Evolutionary conservation across 2,113 vertebrate species (phyloP), one percentile per base, ranked within the genome.

Genomic region (Misgurnus mizolepis): DNA sequence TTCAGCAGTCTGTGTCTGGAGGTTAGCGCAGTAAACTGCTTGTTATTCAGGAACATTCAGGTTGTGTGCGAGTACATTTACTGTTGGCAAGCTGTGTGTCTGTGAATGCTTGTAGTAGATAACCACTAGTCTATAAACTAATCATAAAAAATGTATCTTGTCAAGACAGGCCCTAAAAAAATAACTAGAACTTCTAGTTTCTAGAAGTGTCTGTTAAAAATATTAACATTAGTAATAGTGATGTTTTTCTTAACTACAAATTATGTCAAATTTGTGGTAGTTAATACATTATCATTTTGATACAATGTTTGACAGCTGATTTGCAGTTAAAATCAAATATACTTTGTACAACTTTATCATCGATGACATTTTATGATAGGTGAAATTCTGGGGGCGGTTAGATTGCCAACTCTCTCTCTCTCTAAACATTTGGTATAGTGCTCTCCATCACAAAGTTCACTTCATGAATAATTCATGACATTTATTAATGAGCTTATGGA

Each of bases 401-500:
- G 43, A 34, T 12, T 2, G 45, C 72, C 72, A 75, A 62, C 71
- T 73, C 43, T 60, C 53, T 43, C 71, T 34, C 27, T 74, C 45
- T 61, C 47, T 70, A 79, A 71, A 78, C 18, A 61, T 61, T 45
- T 50, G n/a, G 45, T 78, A 72, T 82, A 70, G 66, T 55, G 22
- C 67, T 34, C 50, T 40, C 75, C n/a, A 56, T 78, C 74, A 60
- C 56, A 80, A 84, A 67, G 43, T 61, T 47, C 12, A 39, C 55
- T 34, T 70, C 6, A 71, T 86, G 78, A 79, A 84, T 86, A 83
- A 86, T 79, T 47, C 78, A 86, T 84, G 60, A 34, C 0, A 47
- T 79, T 85, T 86, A 85, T 85, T 86, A 85, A 86, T 86, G 79
- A 85, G 81, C 71, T 53, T 84, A 80, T 76, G 83, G 78, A 80